These are phyloP conservation scores for Blastobasis adustella DNA, from an alignment of 2,888 invertebrate genomes.

Conservation along the genomic window DNA sequence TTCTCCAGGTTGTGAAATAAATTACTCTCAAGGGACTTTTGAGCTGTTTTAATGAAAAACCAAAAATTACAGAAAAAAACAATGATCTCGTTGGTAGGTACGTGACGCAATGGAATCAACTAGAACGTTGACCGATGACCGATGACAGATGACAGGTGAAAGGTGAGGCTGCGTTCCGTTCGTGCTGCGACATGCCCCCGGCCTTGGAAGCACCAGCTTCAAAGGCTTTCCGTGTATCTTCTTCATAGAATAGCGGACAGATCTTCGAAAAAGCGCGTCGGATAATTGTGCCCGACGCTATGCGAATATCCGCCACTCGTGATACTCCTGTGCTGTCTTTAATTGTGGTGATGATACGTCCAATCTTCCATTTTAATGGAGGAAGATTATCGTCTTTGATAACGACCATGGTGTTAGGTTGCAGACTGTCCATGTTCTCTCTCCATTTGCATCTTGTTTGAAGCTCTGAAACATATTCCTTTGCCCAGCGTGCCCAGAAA, in stretches of 20 bases:
- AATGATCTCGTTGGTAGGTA: too few species aligned
- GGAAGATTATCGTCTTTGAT: background rate
- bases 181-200: too few species aligned
- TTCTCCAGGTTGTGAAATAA: too few species aligned
- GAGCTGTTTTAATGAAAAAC: too few species aligned
- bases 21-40: too few species aligned
- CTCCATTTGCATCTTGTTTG: background rate
- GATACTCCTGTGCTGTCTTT: conserved; percentile 9
- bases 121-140: too few species aligned
- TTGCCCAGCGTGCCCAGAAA: background rate
- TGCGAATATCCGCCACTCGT: conserved; percentile 9
- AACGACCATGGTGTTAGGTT: background rate
- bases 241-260: background rate
- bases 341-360: background rate
- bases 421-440: background rate
- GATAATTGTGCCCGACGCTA: conserved; percentile 3
- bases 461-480: background rate
- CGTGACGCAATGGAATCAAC: too few species aligned
- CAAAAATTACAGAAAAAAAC: too few species aligned
- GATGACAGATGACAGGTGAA: too few species aligned
- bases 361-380: background rate
- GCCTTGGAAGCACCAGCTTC: too few species aligned
- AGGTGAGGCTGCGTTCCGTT: too few species aligned
- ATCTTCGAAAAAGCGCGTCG: conserved; percentile 2
- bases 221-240: too few species aligned